These are phyloP conservation scores for Noctua janthe DNA, from an alignment of 2,888 invertebrate genomes.

Conservation along the genomic window DNA sequence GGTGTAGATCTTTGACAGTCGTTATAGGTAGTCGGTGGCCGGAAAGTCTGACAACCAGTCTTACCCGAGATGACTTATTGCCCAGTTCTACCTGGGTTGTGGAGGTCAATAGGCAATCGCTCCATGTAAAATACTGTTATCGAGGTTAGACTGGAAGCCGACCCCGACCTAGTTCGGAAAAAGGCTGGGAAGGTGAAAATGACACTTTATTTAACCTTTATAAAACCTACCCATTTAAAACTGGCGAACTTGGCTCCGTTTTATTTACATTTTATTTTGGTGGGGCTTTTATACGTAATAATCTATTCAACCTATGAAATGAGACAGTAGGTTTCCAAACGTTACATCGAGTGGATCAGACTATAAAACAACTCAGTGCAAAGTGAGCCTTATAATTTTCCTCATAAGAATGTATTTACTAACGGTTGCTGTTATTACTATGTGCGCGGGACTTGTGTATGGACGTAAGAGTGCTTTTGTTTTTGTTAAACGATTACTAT, in stretches of 20 bases:
- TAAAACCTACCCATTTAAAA: too few species aligned
- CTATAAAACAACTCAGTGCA: not conserved
- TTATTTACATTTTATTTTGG: not conserved
- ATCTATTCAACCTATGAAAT: not conserved
- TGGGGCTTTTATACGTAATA: not conserved
- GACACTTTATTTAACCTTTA: too few species aligned
- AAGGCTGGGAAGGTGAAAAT: not conserved
- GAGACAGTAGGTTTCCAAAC: constrained; percentile 11
- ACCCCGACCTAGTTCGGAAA: not conserved
- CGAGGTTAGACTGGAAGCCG: not conserved
- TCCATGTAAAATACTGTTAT: too few species aligned
- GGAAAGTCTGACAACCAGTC: not conserved
- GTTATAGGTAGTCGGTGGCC: too few species aligned
- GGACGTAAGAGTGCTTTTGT: constrained; percentile 34
- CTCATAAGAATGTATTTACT: constrained; percentile 16
- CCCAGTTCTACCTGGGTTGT: too few species aligned
- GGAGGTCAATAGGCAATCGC: too few species aligned
- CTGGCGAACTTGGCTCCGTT: not conserved
- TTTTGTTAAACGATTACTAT: not conserved
- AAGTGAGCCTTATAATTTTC: not conserved
- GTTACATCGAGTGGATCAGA: not conserved
- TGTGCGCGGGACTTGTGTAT: constrained; percentile 14
- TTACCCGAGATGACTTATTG: too few species aligned
- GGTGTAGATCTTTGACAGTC: too few species aligned
- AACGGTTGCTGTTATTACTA: not conserved